Base-by-base conservation (phyloP, 2,888 invertebrate species). In the Gerris lacustris region DNA sequence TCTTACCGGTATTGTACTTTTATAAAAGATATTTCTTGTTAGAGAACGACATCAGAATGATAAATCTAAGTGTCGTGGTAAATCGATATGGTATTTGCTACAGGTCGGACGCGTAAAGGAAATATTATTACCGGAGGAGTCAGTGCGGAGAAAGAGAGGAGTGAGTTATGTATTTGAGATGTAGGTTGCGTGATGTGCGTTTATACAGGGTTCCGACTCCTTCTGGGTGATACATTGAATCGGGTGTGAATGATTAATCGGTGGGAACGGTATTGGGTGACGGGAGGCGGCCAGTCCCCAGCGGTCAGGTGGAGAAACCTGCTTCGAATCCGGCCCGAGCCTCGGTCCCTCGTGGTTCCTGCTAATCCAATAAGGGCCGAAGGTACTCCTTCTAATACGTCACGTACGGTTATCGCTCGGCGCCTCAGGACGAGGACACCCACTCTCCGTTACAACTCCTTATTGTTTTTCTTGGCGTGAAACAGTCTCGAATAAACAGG, bases 161-260 rank as follows among this genome's bases (percentile, higher is more conserved):
- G 55, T 55, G 55, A 55, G 55, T 55, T 55, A 55, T 55, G 55
- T 55, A 55, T 55, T 55, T 55, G 55, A 55, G 55, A 55, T 55
- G 55, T 55, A 15, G 55, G 55, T 55, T 55, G 55, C 55, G 55
- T 55, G 55, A 9, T 55, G 9, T 15, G 55, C 55, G 55, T 55
- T 55, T 55, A 11, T 15, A 11, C 55, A 55, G 55, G 55, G 55
- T 2, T 31, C 31, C 31, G 31, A 31, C 31, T 31, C 31, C 31
- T 31, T 31, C 31, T 11, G 55, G 55, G 55, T 55, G 2, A 55
- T 55, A 55, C 55, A 55, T 55, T 55, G 55, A 15, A 55, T 55
- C 55, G 55, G 55, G 55, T 55, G 9, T 55, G 55, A 55, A 55
- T 55, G 55, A 55, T 55, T 55, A 55, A 55, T 55, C 55, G 55